Percentiles rank a stretch among this genome's conserved stretches.
Evolutionary conservation across 1,140 invertebrate genomes (phyloP).

Genomic region (Metopolophium dirhodum): DNA sequence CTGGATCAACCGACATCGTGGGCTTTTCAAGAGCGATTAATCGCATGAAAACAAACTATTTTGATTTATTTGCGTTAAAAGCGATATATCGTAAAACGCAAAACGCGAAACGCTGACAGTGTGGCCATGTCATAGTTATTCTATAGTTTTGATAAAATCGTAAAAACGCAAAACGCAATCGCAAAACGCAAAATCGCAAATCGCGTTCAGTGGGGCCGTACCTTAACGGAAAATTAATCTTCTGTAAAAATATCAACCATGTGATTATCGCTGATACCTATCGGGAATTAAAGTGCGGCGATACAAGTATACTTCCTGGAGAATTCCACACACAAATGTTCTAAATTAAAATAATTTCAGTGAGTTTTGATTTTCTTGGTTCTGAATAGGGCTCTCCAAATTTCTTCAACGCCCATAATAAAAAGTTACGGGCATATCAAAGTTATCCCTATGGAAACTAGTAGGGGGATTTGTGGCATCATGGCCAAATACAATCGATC

Average conservation of each 20-base stretch:
- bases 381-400: background rate
- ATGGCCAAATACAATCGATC: background rate
- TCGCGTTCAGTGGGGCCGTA: too few relatives aligned
- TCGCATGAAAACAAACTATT: too few relatives aligned
- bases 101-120: too few relatives aligned
- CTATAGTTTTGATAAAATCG: too few relatives aligned
- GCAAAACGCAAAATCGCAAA: too few relatives aligned
- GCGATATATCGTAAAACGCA: too few relatives aligned
- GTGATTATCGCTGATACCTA: background rate
- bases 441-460: background rate
- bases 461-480: background rate
- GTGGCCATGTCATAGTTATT: too few relatives aligned
- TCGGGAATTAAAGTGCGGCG: background rate
- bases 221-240: background rate
- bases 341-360: background rate
- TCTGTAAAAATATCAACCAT: background rate
- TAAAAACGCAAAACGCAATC: too few relatives aligned
- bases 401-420: background rate
- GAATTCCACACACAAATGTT: background rate
- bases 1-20: too few relatives aligned
- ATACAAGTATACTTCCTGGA: background rate
- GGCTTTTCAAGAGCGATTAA: too few relatives aligned
- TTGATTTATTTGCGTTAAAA: too few relatives aligned
- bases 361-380: background rate
- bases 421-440: background rate